Conservation (phyloP, 1,140 invertebrate genomes). For the Heliconius himera region DNA sequence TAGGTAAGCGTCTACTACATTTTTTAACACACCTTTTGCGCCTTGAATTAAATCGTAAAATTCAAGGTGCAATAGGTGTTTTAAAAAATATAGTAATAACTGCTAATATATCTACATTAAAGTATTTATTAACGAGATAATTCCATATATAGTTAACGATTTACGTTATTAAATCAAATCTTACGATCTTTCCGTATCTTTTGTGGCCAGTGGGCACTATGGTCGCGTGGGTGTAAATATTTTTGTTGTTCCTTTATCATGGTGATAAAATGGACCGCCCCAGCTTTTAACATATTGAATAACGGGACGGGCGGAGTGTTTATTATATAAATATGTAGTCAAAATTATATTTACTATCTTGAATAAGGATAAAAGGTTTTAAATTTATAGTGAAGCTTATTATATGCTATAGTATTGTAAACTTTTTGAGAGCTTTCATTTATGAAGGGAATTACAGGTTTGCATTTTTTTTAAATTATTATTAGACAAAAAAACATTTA, state of each 20-base stretch:
- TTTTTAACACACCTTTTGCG: too few relatives aligned
- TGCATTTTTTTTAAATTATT: background rate
- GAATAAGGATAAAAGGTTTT: slow-evolving; percentile 5
- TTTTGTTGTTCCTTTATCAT: slow-evolving; percentile 23
- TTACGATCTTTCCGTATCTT: slow-evolving; percentile 33
- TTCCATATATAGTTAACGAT: slow-evolving; percentile 19
- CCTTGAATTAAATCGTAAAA: too few relatives aligned
- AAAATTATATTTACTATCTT: background rate
- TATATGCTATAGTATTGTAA: background rate
- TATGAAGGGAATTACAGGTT: background rate
- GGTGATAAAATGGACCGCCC: slow-evolving; percentile 30
- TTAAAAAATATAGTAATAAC: background rate
- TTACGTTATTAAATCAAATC: slow-evolving; percentile 24
- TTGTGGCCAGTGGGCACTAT: slow-evolving; percentile 14
- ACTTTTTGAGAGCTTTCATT: background rate
- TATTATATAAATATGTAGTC: background rate
- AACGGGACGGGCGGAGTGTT: background rate
- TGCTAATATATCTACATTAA: slow-evolving; percentile 6
- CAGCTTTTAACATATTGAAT: slow-evolving; percentile 18
- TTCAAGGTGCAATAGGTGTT: background rate
- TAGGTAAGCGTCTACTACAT: too few relatives aligned
- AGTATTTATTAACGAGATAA: slow-evolving; percentile 21
- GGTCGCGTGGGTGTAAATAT: slow-evolving; percentile 27
- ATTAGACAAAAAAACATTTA: background rate
- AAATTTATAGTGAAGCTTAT: slow-evolving; percentile 9